Percentiles rank a stretch among this genome's conserved stretches.
Evolutionary conservation across 2,888 invertebrate genomes (phyloP).

Genomic region (Gandaritis pyraliata): DNA sequence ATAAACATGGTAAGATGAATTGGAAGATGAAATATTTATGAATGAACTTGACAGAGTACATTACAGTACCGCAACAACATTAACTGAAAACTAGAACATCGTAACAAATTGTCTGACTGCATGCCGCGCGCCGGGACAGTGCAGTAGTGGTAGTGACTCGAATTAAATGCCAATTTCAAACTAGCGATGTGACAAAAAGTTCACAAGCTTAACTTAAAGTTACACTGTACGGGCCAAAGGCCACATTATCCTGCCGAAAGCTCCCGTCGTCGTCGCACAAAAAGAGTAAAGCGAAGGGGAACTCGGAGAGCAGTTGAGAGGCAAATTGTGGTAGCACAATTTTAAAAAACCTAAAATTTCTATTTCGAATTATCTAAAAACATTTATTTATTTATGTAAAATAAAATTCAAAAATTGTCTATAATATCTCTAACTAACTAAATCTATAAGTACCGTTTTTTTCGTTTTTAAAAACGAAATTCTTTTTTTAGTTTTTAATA

Average conservation of each 20-base stretch:
- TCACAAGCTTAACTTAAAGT: conserved; percentile 59
- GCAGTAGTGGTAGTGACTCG: conserved; percentile 41
- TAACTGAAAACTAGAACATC: background rate
- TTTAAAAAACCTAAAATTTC: too few relatives aligned
- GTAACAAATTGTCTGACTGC: conserved; percentile 41
- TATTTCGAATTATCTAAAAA: too few relatives aligned
- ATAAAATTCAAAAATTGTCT: too few relatives aligned
- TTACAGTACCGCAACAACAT: background rate
- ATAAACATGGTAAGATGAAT: too few relatives aligned
- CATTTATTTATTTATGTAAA: too few relatives aligned
- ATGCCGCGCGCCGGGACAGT: too few relatives aligned
- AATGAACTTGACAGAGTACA: background rate
- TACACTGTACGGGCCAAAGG: conserved; percentile 51
- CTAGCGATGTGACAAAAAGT: conserved; percentile 62
- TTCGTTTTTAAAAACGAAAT: too few relatives aligned
- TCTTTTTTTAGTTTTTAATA: too few relatives aligned
- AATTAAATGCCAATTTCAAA: conserved; percentile 61
- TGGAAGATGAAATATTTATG: background rate
- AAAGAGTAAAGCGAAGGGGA: conserved; percentile 21
- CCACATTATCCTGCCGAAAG: conserved; percentile 48
- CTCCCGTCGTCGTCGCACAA: conserved; percentile 30
- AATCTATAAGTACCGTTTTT: too few relatives aligned
- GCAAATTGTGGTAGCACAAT: too few relatives aligned
- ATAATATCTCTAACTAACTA: too few relatives aligned
- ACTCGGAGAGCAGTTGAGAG: conserved; percentile 20